Conservation (phyloP, 2,113 vertebrate species). For the Casuarius casuarius region DNA sequence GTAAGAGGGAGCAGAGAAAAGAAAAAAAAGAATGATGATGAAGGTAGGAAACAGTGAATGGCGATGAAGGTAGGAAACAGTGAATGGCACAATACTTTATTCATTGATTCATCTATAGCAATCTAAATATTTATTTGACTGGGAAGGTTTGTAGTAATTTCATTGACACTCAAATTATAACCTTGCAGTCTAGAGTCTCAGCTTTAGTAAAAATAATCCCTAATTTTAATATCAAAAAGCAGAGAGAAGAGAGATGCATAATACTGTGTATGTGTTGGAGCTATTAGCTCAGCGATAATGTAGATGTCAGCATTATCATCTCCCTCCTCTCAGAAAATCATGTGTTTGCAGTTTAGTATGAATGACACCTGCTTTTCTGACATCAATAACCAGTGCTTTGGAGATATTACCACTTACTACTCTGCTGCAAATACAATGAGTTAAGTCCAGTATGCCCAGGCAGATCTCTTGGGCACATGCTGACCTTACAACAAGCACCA, state of each 20-base stretch:
- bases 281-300: not conserved
- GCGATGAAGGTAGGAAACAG: not conserved
- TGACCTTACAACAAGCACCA: not conserved
- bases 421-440: not conserved
- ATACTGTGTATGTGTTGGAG: not conserved
- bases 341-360: not conserved
- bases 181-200: not conserved
- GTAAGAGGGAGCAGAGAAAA: not conserved
- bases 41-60: not conserved
- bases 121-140: accelerated
- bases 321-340: not conserved
- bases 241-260: not conserved
- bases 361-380: not conserved
- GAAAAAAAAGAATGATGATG: not conserved
- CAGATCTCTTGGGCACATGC: not conserved
- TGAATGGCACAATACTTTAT: too few relatives aligned
- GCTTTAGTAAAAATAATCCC: not conserved
- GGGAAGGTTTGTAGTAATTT: not conserved
- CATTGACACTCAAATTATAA: not conserved
- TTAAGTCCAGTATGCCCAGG: not conserved
- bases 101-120: not conserved
- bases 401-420: not conserved
- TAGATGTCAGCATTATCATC: not conserved
- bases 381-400: not conserved
- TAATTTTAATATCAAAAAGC: not conserved